Conservation (phyloP, 2,888 invertebrate species). For the Monoplex corrugatus region DNA sequence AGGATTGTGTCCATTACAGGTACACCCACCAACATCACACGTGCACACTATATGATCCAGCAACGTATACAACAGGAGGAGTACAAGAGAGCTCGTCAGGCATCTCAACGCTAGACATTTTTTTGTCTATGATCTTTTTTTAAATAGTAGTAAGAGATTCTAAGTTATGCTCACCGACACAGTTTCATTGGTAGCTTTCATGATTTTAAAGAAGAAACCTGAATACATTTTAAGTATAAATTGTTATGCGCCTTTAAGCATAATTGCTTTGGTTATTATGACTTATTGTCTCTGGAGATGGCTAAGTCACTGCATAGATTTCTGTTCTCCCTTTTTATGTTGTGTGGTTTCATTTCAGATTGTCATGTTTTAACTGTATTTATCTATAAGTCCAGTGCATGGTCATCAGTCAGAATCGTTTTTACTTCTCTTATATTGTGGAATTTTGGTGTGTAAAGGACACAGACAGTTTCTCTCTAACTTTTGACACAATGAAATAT, state of each 20-base stretch:
- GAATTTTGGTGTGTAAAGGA: constrained; percentile 19
- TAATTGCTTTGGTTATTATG: constrained; percentile 1
- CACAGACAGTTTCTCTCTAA: background rate
- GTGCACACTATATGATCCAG: constrained; percentile 97
- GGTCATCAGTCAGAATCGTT: background rate
- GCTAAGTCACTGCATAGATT: background rate
- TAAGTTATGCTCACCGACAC: constrained; percentile 12
- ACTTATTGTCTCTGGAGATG: background rate
- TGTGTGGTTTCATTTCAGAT: constrained; percentile 21
- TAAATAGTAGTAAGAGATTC: background rate
- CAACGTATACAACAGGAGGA: constrained; percentile 98
- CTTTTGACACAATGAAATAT: constrained; percentile 34
- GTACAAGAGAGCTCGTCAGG: constrained; percentile 94
- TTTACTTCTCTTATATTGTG: background rate
- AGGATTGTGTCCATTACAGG: constrained; percentile 98
- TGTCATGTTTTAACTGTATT: background rate
- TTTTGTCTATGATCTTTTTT: background rate
- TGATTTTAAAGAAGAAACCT: background rate
- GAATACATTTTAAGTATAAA: background rate
- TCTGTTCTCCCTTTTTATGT: background rate
- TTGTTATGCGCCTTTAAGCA: constrained; percentile 8
- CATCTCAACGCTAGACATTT: constrained; percentile 64
- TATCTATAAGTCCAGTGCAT: constrained; percentile 9
- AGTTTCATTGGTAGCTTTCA: background rate
- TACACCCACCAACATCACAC: constrained; percentile 92